Percentiles rank a stretch among this genome's conserved stretches.
phyloP scores from a whole-genome alignment of 2,797 vertebrate species.

The Diceros bicornis region DNA sequence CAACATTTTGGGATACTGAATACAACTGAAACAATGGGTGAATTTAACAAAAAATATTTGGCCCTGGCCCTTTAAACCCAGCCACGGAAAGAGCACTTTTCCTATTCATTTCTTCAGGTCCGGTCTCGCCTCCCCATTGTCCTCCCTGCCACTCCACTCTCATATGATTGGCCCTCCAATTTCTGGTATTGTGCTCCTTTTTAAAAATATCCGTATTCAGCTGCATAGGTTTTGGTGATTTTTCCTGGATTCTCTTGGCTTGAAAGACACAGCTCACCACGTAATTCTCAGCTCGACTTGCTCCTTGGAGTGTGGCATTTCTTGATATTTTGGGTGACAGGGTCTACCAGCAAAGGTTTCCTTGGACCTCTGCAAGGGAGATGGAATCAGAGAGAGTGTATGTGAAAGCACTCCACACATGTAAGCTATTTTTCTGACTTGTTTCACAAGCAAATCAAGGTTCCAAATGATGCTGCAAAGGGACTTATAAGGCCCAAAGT shows the following conservation, averaged over 20 bases:
- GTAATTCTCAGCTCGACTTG: neutral
- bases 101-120: neutral
- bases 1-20: neutral
- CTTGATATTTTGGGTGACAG: slow-evolving; percentile 35
- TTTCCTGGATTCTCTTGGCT: slow-evolving; percentile 41
- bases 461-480: neutral
- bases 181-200: neutral
- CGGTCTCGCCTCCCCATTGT: neutral
- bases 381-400: neutral
- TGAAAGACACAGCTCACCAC: neutral
- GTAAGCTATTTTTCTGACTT: slow-evolving; percentile 21
- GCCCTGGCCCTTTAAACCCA: slow-evolving; percentile 1
- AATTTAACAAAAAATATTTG: neutral
- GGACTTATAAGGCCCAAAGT: neutral
- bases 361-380: neutral
- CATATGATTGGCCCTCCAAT: neutral
- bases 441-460: slow-evolving; percentile 40
- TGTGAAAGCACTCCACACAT: neutral
- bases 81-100: slow-evolving; percentile 30
- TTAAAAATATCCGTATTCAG: neutral
- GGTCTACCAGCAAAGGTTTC: neutral
- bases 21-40: neutral
- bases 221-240: neutral
- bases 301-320: neutral
- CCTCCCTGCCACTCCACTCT: neutral